phyloP scores from a whole-genome alignment of 1,140 invertebrate genomes.

The Drosophila biarmipes region DNA sequence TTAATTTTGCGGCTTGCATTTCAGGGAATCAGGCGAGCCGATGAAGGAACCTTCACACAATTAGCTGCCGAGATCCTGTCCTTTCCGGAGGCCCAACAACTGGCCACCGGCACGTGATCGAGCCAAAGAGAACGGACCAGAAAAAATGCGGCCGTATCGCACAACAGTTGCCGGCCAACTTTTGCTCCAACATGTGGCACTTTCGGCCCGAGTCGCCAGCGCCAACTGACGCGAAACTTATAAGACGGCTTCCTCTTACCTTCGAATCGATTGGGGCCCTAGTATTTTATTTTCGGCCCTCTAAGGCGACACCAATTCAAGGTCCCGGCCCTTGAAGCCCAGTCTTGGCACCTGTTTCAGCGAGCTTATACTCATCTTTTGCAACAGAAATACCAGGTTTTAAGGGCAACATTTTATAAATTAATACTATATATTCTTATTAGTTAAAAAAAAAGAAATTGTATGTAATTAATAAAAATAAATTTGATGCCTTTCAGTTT shows the following conservation, averaged over 20 bases:
- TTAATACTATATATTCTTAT: too few species aligned
- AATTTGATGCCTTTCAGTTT: too few species aligned
- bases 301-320: slow-evolving; percentile 18
- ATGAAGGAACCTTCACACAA: slow-evolving; percentile 77
- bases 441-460: too few species aligned
- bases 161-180: slow-evolving; percentile 45
- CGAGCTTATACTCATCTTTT: not conserved
- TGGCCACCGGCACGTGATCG: slow-evolving; percentile 80
- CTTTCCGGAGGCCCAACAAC: slow-evolving; percentile 47
- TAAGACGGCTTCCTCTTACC: slow-evolving; percentile 50
- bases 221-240: slow-evolving; percentile 60
- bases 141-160: slow-evolving; percentile 21
- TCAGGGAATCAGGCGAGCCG: slow-evolving; percentile 46
- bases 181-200: slow-evolving; percentile 43
- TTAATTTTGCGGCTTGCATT: slow-evolving; percentile 80
- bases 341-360: not conserved
- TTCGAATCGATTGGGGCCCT: slow-evolving; percentile 3
- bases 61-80: slow-evolving; percentile 52
- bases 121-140: slow-evolving; percentile 12
- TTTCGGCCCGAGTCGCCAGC: slow-evolving; percentile 16
- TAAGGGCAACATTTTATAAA: not conserved
- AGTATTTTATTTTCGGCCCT: slow-evolving; percentile 23
- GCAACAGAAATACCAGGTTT: too few species aligned
- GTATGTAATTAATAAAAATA: too few species aligned
- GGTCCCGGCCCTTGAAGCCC: not conserved